Evolutionary conservation across 2,113 vertebrate species (phyloP).

Genomic region (Hippopotamus amphibius): DNA sequence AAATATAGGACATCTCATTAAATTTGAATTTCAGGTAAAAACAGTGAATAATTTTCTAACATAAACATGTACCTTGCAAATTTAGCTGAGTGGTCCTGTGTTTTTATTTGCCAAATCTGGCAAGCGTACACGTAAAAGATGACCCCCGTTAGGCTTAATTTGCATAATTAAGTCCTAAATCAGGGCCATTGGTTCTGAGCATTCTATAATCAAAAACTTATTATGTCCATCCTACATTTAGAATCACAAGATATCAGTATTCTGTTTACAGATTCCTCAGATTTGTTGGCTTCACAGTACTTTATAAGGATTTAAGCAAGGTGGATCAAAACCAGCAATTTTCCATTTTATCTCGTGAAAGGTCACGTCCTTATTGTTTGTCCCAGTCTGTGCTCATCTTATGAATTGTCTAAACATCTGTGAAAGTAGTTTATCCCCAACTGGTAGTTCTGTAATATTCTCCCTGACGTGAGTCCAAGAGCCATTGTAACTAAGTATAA

Average conservation of each 20-base stretch:
- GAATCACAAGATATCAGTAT: not conserved
- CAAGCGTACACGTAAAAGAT: not conserved
- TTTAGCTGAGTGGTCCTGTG: not conserved
- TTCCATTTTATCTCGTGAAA: not conserved
- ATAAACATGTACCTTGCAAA: not conserved
- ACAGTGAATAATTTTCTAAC: not conserved
- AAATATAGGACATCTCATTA: constrained; percentile 1
- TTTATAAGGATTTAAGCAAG: not conserved
- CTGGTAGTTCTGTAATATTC: constrained; percentile 25
- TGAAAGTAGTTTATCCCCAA: constrained; percentile 49
- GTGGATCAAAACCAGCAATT: constrained; percentile 37
- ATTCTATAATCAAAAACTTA: not conserved
- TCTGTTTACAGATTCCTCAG: constrained; percentile 13
- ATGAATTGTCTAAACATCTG: constrained; percentile 54
- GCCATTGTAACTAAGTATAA: not conserved
- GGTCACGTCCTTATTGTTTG: constrained; percentile 51
- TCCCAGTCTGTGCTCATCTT: constrained; percentile 46
- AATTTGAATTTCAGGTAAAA: constrained; percentile 53
- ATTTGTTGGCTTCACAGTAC: constrained; percentile 22
- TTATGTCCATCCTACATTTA: not conserved
- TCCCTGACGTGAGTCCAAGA: constrained; percentile 30
- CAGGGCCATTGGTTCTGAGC: not conserved
- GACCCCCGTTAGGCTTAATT: not conserved
- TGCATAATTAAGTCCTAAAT: constrained; percentile 28
- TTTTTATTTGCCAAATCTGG: constrained; percentile 53